Conservation (phyloP, 2,797 vertebrate species). For the Sarcoramphus papa region DNA sequence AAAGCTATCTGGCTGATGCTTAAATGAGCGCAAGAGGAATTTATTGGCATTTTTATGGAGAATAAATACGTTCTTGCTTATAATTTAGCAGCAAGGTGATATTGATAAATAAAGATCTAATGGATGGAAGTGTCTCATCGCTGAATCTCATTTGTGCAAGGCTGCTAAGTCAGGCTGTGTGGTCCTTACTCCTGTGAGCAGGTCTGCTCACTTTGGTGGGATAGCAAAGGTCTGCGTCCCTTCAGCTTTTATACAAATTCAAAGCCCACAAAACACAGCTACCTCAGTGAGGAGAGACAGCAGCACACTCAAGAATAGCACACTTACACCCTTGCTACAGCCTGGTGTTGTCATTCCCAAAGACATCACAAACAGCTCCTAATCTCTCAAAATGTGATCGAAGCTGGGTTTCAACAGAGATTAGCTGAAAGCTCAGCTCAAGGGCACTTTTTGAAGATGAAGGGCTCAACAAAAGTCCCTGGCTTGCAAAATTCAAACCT, state of each 20-base stretch:
- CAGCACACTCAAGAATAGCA: background rate
- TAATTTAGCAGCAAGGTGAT: background rate
- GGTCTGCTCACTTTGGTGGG: background rate
- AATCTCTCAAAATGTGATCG: background rate
- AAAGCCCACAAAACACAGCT: background rate
- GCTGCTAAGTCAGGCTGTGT: background rate
- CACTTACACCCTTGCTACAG: background rate
- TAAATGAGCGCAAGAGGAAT: background rate
- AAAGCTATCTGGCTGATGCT: background rate
- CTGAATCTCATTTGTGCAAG: background rate
- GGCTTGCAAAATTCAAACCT: background rate
- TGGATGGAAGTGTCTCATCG: background rate
- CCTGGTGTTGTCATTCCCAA: background rate
- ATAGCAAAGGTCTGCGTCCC: background rate
- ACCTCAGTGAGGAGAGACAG: background rate
- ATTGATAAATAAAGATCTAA: background rate
- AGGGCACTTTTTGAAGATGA: slow-evolving; percentile 14
- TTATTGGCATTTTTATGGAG: slow-evolving; percentile 1
- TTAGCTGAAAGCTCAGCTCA: background rate
- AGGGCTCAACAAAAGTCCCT: background rate
- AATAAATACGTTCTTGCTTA: background rate
- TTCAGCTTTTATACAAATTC: background rate
- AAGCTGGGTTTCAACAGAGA: background rate
- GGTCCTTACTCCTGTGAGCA: background rate
- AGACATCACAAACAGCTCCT: background rate